phyloP scores from a whole-genome alignment of 2,888 invertebrate species.

The Furcula furcula region DNA sequence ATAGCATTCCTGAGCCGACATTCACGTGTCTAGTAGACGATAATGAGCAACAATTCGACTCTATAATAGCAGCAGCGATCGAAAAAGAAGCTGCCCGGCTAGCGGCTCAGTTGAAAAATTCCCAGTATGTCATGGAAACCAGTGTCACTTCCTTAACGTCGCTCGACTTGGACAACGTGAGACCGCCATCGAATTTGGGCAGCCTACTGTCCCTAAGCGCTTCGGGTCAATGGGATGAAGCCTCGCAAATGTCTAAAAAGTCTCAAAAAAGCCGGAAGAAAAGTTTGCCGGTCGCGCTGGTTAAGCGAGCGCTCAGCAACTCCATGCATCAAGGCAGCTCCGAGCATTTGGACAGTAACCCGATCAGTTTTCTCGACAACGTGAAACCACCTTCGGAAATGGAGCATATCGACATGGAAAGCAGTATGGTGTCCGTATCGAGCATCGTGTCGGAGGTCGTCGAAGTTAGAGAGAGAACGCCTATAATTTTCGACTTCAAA shows the following conservation, averaged over 20 bases:
- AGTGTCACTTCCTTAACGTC: constrained; percentile 83
- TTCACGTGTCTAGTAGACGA: constrained; percentile 71
- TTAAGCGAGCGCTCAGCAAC: constrained; percentile 86
- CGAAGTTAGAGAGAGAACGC: constrained; percentile 73
- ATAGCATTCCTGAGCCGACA: constrained; percentile 55
- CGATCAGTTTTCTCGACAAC: constrained; percentile 87
- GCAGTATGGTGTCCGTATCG: constrained; percentile 91
- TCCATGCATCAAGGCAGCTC: constrained; percentile 78
- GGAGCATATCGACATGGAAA: constrained; percentile 90
- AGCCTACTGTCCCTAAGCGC: constrained; percentile 81
- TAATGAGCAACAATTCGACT: constrained; percentile 76
- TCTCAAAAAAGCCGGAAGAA: constrained; percentile 83
- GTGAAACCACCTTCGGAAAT: constrained; percentile 92
- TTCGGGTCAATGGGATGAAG: constrained; percentile 77
- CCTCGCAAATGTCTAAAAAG: constrained; percentile 50
- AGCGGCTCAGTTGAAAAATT: constrained; percentile 62
- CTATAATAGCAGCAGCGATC: constrained; percentile 87
- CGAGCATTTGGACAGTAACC: constrained; percentile 84
- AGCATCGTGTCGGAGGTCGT: constrained; percentile 91
- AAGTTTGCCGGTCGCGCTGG: constrained; percentile 87
- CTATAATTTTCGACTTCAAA: constrained; percentile 81
- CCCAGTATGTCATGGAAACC: constrained; percentile 71
- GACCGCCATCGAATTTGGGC: constrained; percentile 90
- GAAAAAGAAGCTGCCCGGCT: constrained; percentile 89
- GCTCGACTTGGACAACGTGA: constrained; percentile 87